Percentiles rank a stretch among this genome's conserved stretches.
These are phyloP conservation scores for Panonychus citri DNA, from an alignment of 1,140 invertebrate genomes.

Conservation along the genomic window DNA sequence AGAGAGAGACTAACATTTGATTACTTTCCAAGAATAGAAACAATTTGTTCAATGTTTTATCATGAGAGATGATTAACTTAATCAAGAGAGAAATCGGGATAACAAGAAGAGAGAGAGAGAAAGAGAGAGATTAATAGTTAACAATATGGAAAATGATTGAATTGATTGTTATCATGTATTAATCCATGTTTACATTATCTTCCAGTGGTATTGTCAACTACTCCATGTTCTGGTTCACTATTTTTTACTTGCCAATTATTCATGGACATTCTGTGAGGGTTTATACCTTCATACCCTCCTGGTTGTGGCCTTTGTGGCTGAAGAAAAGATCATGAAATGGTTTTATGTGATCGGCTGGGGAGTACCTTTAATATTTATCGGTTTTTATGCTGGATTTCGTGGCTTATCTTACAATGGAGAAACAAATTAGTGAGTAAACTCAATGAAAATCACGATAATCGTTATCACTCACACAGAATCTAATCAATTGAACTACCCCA, in stretches of 20 bases:
- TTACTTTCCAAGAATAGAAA: too few species aligned
- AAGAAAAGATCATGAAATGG: slow-evolving; percentile 53
- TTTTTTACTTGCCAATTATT: slow-evolving; percentile 71
- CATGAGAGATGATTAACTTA: too few species aligned
- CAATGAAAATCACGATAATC: too few species aligned
- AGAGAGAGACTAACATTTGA: too few species aligned
- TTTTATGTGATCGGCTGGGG: slow-evolving; percentile 66
- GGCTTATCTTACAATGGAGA: not conserved
- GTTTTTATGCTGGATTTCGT: slow-evolving; percentile 6
- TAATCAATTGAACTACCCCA: not conserved
- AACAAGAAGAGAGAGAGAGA: too few species aligned
- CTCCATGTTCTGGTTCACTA: slow-evolving; percentile 66
- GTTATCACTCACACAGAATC: too few species aligned
- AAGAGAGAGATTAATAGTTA: too few species aligned
- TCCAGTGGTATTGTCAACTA: slow-evolving; percentile 46
- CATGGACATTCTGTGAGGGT: slow-evolving; percentile 84
- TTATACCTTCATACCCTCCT: slow-evolving; percentile 78
- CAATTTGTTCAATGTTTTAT: too few species aligned
- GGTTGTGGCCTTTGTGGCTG: slow-evolving; percentile 57
- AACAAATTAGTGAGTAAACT: not conserved
- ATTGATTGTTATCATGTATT: not conserved
- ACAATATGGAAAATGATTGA: too few species aligned
- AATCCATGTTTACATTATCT: not conserved
- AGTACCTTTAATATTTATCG: slow-evolving; percentile 8
- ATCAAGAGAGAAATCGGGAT: too few species aligned